A percentile compares a stretch with the other conserved stretches of the same genome.
These are phyloP conservation scores for Martes flavigula DNA, from an alignment of 2,797 vertebrate genomes.

Conservation along the genomic window DNA sequence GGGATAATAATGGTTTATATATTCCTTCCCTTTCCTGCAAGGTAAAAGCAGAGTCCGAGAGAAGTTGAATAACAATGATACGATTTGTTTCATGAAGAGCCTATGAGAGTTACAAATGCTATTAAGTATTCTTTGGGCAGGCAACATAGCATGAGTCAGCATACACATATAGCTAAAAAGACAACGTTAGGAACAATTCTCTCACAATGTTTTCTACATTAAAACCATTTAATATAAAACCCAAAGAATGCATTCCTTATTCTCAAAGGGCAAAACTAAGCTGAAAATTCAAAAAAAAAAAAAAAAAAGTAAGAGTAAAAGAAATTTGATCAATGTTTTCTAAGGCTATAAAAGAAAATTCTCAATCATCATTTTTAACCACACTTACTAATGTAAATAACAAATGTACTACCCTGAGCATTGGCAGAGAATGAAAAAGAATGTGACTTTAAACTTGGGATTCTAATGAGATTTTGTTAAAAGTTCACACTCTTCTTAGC, in stretches of 20 bases:
- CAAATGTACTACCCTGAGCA: not conserved
- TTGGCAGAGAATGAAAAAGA: constrained; percentile 15
- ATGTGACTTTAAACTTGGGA: constrained; percentile 76
- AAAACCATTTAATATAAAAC: not conserved
- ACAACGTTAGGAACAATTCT: not conserved
- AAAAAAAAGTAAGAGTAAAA: not conserved
- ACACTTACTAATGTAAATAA: not conserved
- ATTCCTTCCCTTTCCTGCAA: not conserved
- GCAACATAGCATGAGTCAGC: not conserved
- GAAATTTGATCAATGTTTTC: not conserved
- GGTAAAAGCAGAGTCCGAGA: not conserved
- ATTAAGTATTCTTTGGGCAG: not conserved
- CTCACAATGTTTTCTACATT: constrained; percentile 34
- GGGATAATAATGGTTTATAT: not conserved
- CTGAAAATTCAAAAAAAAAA: not conserved
- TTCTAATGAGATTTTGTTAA: constrained; percentile 79
- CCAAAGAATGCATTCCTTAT: not conserved
- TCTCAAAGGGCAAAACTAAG: not conserved
- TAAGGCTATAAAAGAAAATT: constrained; percentile 22
- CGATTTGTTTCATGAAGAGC: not conserved
- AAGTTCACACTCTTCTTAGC: constrained; percentile 70
- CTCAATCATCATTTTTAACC: not conserved
- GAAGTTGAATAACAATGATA: not conserved
- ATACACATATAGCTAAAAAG: not conserved
- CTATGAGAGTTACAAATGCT: not conserved